Percentiles rank a stretch among this genome's conserved stretches.
Conservation (phyloP, 2,113 vertebrate genomes). For the Leptobrachium leishanense region DNA sequence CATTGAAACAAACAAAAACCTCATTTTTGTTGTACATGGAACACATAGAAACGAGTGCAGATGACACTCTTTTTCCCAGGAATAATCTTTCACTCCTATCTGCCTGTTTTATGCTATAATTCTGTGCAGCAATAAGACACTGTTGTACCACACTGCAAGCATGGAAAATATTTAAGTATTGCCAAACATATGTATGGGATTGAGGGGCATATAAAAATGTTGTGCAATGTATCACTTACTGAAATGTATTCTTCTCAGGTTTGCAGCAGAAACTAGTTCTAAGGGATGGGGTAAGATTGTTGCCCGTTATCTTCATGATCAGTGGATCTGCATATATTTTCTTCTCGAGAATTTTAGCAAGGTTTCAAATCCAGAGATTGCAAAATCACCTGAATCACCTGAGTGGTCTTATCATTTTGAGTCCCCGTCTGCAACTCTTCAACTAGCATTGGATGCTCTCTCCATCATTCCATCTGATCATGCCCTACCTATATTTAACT, state of each 20-base stretch:
- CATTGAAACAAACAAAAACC: no score
- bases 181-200: no score
- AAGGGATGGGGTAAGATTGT: slow-evolving; percentile 85
- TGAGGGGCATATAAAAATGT: no score
- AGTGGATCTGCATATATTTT: slow-evolving; percentile 84
- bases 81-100: no score
- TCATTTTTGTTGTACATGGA: no score
- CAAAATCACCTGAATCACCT: slow-evolving; percentile 38
- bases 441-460: slow-evolving; percentile 77
- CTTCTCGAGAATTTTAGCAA: slow-evolving; percentile 59
- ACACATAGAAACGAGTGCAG: no score
- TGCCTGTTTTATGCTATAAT: no score
- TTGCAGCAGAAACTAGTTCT: slow-evolving; percentile 59
- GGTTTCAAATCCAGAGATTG: background rate
- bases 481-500: slow-evolving; percentile 80
- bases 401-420: slow-evolving; percentile 33
- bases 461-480: slow-evolving; percentile 78
- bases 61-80: no score
- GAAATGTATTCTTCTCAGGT: slow-evolving; percentile 56
- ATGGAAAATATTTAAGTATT: no score
- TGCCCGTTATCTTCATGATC: slow-evolving; percentile 77
- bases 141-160: no score
- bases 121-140: no score
- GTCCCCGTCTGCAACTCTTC: slow-evolving; percentile 55
- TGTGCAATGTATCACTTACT: no score